These are phyloP conservation scores for Eueremaeus valkanovi DNA, from an alignment of 2,888 invertebrate genomes.

Conservation along the genomic window DNA sequence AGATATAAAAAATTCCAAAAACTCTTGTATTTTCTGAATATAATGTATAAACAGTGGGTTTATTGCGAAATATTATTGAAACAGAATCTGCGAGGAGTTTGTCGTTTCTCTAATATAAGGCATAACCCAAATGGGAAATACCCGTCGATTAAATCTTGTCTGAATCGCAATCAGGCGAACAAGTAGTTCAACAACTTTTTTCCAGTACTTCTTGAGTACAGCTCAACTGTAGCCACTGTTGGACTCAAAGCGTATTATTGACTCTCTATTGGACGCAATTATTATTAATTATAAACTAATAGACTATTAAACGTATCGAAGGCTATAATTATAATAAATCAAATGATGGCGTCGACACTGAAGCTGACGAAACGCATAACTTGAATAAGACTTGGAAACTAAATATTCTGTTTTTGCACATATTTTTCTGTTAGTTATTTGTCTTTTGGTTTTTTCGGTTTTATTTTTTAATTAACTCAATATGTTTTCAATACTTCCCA, in stretches of 20 bases:
- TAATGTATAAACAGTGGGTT: neutral
- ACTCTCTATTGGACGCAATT: neutral
- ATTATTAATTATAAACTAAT: neutral
- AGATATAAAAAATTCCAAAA: neutral
- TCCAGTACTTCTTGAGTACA: too few relatives aligned
- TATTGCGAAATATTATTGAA: neutral
- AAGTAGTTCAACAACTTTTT: slow-evolving; percentile 23
- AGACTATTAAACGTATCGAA: too few relatives aligned
- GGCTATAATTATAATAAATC: neutral
- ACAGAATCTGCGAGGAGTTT: neutral
- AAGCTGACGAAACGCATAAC: neutral
- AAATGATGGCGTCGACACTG: neutral
- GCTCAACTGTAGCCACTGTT: too few relatives aligned
- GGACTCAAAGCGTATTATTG: too few relatives aligned
- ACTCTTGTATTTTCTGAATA: neutral
- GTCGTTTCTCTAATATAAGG: too few relatives aligned
- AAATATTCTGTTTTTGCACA: neutral
- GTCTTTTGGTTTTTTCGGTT: neutral
- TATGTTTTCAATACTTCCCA: too few relatives aligned
- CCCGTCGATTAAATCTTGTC: neutral
- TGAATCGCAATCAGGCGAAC: neutral
- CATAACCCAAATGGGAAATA: neutral
- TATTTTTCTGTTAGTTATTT: neutral
- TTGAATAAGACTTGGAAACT: neutral
- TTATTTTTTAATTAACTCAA: neutral